A percentile compares a stretch with the other conserved stretches of the same genome.
Evolutionary conservation across 2,113 vertebrate species (phyloP).

Genomic region (Mionectes macconnelli): DNA sequence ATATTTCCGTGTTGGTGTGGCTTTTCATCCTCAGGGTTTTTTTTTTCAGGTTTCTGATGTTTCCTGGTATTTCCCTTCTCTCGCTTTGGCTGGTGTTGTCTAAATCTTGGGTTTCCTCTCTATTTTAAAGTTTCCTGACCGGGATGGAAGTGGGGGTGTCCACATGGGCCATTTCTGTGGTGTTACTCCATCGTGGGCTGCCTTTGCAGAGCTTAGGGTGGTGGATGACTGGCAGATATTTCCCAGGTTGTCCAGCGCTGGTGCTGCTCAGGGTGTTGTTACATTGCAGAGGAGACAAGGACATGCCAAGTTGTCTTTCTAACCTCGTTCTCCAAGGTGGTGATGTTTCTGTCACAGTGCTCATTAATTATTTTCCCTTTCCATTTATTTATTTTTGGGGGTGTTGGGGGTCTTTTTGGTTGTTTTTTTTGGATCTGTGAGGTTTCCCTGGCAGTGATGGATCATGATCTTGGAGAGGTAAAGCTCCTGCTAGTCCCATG

Average conservation of each 20-base stretch:
- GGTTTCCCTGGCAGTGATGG: not conserved
- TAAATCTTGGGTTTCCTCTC: not conserved
- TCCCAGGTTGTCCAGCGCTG: not conserved
- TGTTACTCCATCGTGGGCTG: rapidly evolving
- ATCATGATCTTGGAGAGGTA: not conserved
- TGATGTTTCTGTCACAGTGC: not conserved
- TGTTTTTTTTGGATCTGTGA: not conserved
- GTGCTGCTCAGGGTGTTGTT: not conserved
- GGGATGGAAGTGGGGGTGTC: not conserved
- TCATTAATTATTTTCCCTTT: not conserved
- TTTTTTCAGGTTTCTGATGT: not conserved
- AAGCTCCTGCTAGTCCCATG: not conserved
- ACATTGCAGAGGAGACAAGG: not conserved
- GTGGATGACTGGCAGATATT: not conserved
- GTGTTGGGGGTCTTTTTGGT: not conserved
- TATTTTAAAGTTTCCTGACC: not conserved
- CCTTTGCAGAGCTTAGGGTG: not conserved
- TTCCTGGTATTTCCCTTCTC: not conserved
- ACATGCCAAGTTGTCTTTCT: not conserved
- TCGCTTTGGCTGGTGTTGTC: not conserved
- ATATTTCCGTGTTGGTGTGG: not conserved
- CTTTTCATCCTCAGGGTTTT: not conserved
- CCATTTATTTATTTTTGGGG: not conserved
- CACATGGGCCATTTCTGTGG: rapidly evolving
- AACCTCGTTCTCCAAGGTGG: not conserved